phyloP scores from a whole-genome alignment of 2,797 vertebrate genomes.

The Acropternis orthonyx region DNA sequence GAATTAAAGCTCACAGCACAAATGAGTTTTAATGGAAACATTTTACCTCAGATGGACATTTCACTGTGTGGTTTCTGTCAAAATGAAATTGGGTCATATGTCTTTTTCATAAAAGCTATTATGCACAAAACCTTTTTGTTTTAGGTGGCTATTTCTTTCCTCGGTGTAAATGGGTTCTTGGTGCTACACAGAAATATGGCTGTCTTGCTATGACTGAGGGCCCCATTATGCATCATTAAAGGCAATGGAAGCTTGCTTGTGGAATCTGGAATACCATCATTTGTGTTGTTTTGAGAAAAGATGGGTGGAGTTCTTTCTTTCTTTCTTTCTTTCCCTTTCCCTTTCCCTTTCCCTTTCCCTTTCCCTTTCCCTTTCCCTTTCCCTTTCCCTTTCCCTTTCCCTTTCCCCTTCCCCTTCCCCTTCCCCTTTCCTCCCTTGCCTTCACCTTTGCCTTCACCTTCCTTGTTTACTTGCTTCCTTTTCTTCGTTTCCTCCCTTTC shows the following conservation, averaged over 20 bases:
- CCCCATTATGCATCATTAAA: neutral
- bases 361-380: no score
- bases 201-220: neutral
- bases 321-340: neutral
- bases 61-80: neutral
- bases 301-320: no score
- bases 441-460: neutral
- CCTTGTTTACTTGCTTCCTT: no score
- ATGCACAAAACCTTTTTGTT: neutral
- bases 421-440: neutral
- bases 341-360: neutral
- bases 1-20: neutral
- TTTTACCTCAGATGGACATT: conserved; percentile 1
- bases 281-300: neutral
- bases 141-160: neutral
- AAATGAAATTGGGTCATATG: neutral
- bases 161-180: neutral
- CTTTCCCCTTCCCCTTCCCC: neutral
- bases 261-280: neutral
- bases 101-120: neutral
- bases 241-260: neutral
- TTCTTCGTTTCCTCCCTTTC: neutral
- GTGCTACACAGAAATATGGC: neutral
- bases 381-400: no score
- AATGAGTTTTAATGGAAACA: neutral